These are phyloP conservation scores for Kryptopterus vitreolus DNA, from an alignment of 2,797 vertebrate species.

Conservation along the genomic window DNA sequence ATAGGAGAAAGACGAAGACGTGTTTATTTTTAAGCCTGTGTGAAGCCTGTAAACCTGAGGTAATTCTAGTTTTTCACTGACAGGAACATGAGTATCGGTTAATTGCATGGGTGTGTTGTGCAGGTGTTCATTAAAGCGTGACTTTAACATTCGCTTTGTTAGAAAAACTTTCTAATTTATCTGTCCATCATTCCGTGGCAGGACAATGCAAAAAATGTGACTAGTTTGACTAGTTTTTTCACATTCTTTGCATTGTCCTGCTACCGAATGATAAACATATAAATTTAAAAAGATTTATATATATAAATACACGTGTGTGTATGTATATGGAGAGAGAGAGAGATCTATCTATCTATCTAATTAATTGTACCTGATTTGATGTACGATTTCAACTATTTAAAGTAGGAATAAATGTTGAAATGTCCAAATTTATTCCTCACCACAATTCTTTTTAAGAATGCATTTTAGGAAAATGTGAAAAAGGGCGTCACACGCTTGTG, in stretches of 20 bases:
- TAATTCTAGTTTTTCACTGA: not conserved
- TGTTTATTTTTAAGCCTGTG: not conserved
- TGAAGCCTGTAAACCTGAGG: too few species aligned
- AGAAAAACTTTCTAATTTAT: not conserved
- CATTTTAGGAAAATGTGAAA: not conserved
- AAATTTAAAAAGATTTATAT: too few species aligned
- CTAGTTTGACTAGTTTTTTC: not conserved
- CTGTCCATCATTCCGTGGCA: not conserved
- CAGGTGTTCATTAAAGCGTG: not conserved
- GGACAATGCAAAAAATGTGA: not conserved
- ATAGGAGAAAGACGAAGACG: not conserved
- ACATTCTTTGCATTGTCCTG: too few species aligned
- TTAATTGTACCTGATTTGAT: too few species aligned
- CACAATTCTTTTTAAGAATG: too few species aligned
- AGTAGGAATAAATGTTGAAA: not conserved
- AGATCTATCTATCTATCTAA: too few species aligned
- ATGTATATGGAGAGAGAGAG: too few species aligned
- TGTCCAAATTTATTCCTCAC: too few species aligned
- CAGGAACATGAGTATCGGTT: not conserved
- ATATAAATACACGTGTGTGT: too few species aligned
- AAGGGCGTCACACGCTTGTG: not conserved
- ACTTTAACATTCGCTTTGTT: not conserved
- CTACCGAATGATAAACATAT: too few species aligned
- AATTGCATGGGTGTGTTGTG: not conserved
- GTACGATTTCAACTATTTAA: too few species aligned